Evolutionary conservation across 2,888 invertebrate species (phyloP).

Genomic region (Aproaerema taeniolella): DNA sequence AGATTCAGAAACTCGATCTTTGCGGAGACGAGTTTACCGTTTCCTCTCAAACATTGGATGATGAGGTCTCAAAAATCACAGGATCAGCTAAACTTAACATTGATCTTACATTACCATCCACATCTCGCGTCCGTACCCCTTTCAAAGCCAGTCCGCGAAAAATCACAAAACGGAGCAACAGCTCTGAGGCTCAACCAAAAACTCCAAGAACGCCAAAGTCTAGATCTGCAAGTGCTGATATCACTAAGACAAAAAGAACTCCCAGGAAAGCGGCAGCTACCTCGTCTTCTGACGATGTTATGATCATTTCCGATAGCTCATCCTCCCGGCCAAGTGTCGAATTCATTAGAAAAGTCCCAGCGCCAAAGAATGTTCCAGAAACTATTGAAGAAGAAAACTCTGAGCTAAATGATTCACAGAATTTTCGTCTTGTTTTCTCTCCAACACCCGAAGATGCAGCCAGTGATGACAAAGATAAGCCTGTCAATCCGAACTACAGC

Average conservation of each 20-base stretch:
- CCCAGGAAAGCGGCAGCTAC: slow-evolving; percentile 21
- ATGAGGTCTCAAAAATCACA: slow-evolving; percentile 57
- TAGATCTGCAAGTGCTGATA: slow-evolving; percentile 56
- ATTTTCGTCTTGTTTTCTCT: slow-evolving; percentile 54
- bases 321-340: slow-evolving; percentile 44
- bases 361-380: slow-evolving; percentile 37
- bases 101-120: slow-evolving; percentile 42
- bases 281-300: slow-evolving; percentile 22
- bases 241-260: slow-evolving; percentile 43
- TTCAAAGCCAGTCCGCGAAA: slow-evolving; percentile 52
- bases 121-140: slow-evolving; percentile 48
- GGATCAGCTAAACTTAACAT: slow-evolving; percentile 37
- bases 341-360: slow-evolving; percentile 42
- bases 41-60: slow-evolving; percentile 50
- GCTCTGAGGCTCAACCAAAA: slow-evolving; percentile 48
- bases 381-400: slow-evolving; percentile 48
- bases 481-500: slow-evolving; percentile 24
- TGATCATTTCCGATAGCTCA: slow-evolving; percentile 30
- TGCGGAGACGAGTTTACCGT: slow-evolving; percentile 36
- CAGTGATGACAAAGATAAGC: slow-evolving; percentile 22
- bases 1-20: slow-evolving; percentile 54
- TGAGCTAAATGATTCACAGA: slow-evolving; percentile 62
- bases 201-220: slow-evolving; percentile 57
- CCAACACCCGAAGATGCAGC: slow-evolving; percentile 40
- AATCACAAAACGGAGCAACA: slow-evolving; percentile 64